Evolutionary conservation across 1,140 invertebrate species (phyloP).

Genomic region (Mizuhopecten yessoensis): DNA sequence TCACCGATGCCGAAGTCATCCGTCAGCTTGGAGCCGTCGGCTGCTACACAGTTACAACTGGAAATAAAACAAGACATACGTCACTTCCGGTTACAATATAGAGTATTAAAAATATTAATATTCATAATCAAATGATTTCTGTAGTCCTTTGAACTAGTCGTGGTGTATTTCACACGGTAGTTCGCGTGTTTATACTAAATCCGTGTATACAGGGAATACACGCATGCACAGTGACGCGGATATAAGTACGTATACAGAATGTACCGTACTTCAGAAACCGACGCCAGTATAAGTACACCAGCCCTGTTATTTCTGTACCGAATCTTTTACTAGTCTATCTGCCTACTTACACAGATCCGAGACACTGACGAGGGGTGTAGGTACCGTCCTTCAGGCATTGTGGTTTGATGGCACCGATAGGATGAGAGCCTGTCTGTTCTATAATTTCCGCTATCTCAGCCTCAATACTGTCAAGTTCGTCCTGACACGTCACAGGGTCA

Average conservation of each 20-base stretch:
- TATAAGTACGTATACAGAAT: too few species aligned
- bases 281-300: too few species aligned
- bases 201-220: too few species aligned
- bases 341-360: background rate
- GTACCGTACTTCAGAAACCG: too few species aligned
- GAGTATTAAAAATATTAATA: too few species aligned
- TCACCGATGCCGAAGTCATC: background rate
- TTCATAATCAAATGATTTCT: too few species aligned
- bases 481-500: background rate
- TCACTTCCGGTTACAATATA: too few species aligned
- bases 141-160: too few species aligned
- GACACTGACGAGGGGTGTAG: background rate
- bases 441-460: background rate
- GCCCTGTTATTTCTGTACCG: too few species aligned
- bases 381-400: background rate
- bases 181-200: too few species aligned
- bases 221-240: too few species aligned
- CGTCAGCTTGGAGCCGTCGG: background rate
- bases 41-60: background rate
- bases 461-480: background rate
- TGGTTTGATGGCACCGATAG: background rate
- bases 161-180: too few species aligned
- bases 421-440: background rate
- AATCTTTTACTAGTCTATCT: background rate
- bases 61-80: background rate